phyloP scores from a whole-genome alignment of 2,113 vertebrate species.

The Percopsis transmontana region DNA sequence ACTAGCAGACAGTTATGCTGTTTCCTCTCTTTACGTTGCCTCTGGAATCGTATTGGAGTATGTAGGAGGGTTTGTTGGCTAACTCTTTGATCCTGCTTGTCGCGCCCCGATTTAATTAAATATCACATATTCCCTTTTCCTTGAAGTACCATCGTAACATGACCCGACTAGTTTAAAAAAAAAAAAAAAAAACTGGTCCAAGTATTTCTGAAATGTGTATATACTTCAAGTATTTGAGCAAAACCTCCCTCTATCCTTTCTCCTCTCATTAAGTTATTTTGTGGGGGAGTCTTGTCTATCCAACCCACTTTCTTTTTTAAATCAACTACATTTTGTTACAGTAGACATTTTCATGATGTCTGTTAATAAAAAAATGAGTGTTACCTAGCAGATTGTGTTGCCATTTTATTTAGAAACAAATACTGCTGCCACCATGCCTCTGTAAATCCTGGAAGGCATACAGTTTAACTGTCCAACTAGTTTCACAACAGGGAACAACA shows the following conservation, averaged over 20 bases:
- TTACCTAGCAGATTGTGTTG: conserved; percentile 54
- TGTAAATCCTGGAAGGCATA: too few species aligned
- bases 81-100: conserved; percentile 48
- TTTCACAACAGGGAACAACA: neutral
- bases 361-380: conserved; percentile 79
- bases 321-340: conserved; percentile 77
- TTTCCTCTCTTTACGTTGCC: conserved; percentile 23
- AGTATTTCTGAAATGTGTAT: conserved; percentile 1
- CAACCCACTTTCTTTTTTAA: conserved; percentile 64
- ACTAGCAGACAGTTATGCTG: conserved; percentile 43
- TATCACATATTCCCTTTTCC: conserved; percentile 10
- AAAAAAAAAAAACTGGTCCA: conserved; percentile 1
- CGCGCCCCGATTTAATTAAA: conserved; percentile 27
- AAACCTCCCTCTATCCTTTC: conserved; percentile 34
- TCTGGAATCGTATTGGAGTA: conserved; percentile 14
- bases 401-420: neutral
- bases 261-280: conserved; percentile 88
- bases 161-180: neutral
- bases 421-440: too few species aligned
- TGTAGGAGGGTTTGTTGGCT: conserved; percentile 35
- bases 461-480: too few species aligned
- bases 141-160: neutral
- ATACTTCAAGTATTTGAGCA: conserved; percentile 30
- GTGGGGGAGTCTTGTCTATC: conserved; percentile 80
- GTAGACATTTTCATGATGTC: conserved; percentile 79